A percentile compares a stretch with the other conserved stretches of the same genome.
phyloP scores from a whole-genome alignment of 2,113 vertebrate species.

The Agelaius phoeniceus region DNA sequence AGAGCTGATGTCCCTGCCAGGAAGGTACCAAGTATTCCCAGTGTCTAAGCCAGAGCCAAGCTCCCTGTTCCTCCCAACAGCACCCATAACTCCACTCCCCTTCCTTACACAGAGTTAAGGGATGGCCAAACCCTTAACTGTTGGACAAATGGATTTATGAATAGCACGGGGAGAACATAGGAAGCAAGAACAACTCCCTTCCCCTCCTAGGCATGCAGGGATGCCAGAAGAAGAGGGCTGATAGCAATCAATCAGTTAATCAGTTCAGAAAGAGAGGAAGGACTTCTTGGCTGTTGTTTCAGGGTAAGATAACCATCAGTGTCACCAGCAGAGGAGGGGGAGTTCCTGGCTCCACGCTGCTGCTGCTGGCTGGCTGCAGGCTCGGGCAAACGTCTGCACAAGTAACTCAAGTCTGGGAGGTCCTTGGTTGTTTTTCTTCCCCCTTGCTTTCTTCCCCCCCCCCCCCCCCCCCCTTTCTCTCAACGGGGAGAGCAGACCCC shows the following conservation, averaged over 20 bases:
- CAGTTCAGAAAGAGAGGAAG: background rate
- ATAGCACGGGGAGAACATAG: fast-evolving
- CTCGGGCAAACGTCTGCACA: background rate
- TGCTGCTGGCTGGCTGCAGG: background rate
- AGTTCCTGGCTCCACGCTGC: background rate
- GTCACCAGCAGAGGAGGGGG: background rate
- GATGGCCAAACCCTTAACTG: background rate
- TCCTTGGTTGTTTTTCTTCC: background rate
- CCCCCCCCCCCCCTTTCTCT: background rate
- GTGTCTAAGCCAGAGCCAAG: background rate
- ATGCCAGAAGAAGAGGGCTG: background rate
- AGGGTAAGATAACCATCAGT: background rate
- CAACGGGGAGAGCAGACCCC: background rate
- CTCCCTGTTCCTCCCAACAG: background rate
- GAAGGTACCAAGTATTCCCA: background rate
- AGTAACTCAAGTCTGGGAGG: background rate
- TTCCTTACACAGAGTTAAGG: background rate
- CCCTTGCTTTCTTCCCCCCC: too few relatives aligned
- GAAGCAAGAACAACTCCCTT: background rate
- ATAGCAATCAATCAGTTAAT: background rate
- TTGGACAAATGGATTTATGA: background rate
- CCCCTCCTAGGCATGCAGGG: background rate
- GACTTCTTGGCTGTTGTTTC: background rate
- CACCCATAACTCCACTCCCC: fast-evolving
- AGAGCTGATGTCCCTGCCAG: background rate